Conservation (phyloP, 2,113 vertebrate genomes). For the Carollia perspicillata region DNA sequence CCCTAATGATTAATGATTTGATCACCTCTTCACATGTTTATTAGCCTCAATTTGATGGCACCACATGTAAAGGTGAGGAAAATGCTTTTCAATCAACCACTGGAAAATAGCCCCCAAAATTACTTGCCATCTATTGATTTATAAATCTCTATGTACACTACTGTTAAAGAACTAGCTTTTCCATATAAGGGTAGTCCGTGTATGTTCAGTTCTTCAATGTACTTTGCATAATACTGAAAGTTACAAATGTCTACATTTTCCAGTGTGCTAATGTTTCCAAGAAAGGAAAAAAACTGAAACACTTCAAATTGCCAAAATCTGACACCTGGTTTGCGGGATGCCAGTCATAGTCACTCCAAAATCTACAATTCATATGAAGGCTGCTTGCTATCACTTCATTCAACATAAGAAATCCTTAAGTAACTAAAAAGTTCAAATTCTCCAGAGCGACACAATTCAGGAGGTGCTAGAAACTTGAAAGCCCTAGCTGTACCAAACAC, state of each 20-base stretch:
- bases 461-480: neutral
- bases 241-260: neutral
- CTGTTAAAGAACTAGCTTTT: neutral
- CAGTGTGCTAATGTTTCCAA: neutral
- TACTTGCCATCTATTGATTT: neutral
- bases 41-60: neutral
- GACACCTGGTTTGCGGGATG: neutral
- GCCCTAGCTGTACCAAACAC: neutral
- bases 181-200: neutral
- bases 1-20: neutral
- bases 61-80: neutral
- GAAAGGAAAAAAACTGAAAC: conserved; percentile 24
- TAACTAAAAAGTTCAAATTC: conserved; percentile 13
- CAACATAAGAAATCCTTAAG: neutral
- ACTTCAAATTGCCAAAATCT: conserved; percentile 32
- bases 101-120: neutral
- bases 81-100: conserved; percentile 3
- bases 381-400: neutral
- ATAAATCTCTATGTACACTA: neutral
- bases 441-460: conserved; percentile 36
- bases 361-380: neutral
- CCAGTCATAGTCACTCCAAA: neutral
- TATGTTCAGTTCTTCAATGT: neutral
- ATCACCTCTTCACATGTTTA: neutral
- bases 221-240: neutral